A percentile compares a stretch with the other conserved stretches of the same genome.
These are phyloP conservation scores for Lasioglossum figueresi DNA, from an alignment of 2,888 invertebrate genomes.

Conservation along the genomic window DNA sequence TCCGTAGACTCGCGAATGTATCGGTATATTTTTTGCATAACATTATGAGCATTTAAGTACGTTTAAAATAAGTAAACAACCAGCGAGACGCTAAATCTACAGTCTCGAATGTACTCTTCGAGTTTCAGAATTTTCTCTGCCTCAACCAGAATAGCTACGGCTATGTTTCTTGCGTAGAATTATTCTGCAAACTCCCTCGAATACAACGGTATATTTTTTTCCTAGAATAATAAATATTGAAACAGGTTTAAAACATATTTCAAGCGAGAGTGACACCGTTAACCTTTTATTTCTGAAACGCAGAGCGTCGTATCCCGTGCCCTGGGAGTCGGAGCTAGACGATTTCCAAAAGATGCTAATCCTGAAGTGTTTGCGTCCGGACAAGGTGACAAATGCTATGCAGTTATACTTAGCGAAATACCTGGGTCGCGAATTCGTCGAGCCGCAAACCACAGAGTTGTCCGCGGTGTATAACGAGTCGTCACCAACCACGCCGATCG, in stretches of 20 bases:
- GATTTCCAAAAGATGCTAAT: conserved; percentile 92
- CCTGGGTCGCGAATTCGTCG: conserved; percentile 92
- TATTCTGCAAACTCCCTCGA: neutral
- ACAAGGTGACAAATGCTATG: conserved; percentile 92
- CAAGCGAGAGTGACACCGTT: neutral
- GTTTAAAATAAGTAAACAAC: no score
- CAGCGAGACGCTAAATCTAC: no score
- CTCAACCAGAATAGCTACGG: neutral
- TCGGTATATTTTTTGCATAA: no score
- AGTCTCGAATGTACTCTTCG: no score
- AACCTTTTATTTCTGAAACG: neutral
- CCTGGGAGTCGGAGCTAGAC: conserved; percentile 87
- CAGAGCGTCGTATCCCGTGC: conserved; percentile 88
- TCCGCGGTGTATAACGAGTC: conserved; percentile 93
- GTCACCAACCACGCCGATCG: conserved; percentile 90
- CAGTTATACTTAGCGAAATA: conserved; percentile 89
- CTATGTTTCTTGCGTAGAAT: neutral
- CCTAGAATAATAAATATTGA: neutral
- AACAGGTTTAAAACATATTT: neutral
- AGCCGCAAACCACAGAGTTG: conserved; percentile 94
- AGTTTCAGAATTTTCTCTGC: neutral
- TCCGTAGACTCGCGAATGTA: no score
- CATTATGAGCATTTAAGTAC: no score
- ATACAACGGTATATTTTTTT: neutral
- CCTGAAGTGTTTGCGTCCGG: conserved; percentile 92